phyloP scores from a whole-genome alignment of 2,797 vertebrate genomes.

The Kryptolebias ocellatus region DNA sequence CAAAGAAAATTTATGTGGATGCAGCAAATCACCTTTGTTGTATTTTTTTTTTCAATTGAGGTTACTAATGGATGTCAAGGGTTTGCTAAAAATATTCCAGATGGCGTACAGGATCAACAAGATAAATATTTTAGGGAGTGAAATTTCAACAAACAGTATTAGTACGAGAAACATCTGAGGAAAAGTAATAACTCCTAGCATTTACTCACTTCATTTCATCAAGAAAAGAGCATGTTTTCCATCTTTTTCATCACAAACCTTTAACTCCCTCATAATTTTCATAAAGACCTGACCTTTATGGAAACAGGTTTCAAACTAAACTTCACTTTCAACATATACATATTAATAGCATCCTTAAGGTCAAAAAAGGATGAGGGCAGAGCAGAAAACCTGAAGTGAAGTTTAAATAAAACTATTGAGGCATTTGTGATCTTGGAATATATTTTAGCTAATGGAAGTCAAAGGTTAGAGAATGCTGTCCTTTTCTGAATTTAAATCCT shows the following conservation, averaged over 20 bases:
- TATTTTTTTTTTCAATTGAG: no score
- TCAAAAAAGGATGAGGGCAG: constrained; percentile 61
- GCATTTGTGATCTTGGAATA: constrained; percentile 29
- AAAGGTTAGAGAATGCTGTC: constrained; percentile 50
- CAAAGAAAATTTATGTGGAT: no score
- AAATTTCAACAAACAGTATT: not conserved
- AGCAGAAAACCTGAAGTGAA: constrained; percentile 32
- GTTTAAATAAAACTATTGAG: constrained; percentile 43
- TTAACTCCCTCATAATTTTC: constrained; percentile 50
- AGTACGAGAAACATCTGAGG: not conserved
- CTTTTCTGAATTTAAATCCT: constrained; percentile 35
- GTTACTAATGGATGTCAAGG: no score
- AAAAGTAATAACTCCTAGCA: constrained; percentile 27
- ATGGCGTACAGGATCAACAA: not conserved
- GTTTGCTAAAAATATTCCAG: no score
- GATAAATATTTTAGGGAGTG: not conserved
- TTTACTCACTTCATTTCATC: constrained; percentile 35
- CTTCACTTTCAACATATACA: constrained; percentile 65
- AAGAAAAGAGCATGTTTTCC: constrained; percentile 24
- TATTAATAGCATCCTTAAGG: constrained; percentile 72
- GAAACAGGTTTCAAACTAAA: constrained; percentile 51
- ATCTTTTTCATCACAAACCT: constrained; percentile 39
- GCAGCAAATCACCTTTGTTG: no score
- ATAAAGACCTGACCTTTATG: constrained; percentile 66
- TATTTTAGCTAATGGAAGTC: constrained; percentile 44